Conservation (phyloP, 2,888 invertebrate species). For the Syrista parreyssii region DNA sequence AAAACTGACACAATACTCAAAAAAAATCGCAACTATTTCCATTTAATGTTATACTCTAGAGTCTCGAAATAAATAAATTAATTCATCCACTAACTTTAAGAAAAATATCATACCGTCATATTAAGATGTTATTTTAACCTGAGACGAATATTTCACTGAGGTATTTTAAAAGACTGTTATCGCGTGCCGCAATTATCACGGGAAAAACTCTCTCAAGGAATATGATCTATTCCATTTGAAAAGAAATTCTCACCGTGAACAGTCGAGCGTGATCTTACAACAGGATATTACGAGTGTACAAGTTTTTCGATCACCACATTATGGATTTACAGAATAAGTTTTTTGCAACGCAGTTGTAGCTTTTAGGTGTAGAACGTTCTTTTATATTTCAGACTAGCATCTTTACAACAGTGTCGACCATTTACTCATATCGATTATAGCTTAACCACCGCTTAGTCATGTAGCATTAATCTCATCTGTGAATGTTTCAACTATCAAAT, state of each 20-base stretch:
- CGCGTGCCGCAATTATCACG: neutral
- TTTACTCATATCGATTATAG: neutral
- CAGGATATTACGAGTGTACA: neutral
- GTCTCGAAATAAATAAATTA: neutral
- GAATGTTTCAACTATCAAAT: conserved; percentile 8
- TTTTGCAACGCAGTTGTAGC: conserved; percentile 43
- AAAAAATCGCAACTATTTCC: neutral
- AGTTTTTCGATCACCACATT: neutral
- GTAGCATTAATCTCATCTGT: neutral
- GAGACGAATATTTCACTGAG: neutral
- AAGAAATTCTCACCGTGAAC: neutral
- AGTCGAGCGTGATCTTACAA: neutral
- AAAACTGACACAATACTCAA: neutral
- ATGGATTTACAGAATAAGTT: neutral
- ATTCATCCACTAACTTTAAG: neutral
- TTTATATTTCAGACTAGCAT: conserved; percentile 39
- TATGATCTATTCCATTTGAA: neutral
- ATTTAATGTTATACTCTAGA: neutral
- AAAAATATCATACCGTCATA: neutral
- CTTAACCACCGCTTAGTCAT: neutral
- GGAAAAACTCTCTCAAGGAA: neutral
- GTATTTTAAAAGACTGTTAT: neutral
- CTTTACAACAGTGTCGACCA: neutral
- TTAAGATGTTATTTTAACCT: neutral
- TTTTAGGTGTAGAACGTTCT: conserved; percentile 47